Evolutionary conservation across 1,140 invertebrate genomes (phyloP).

Genomic region (Leucophenga varia): DNA sequence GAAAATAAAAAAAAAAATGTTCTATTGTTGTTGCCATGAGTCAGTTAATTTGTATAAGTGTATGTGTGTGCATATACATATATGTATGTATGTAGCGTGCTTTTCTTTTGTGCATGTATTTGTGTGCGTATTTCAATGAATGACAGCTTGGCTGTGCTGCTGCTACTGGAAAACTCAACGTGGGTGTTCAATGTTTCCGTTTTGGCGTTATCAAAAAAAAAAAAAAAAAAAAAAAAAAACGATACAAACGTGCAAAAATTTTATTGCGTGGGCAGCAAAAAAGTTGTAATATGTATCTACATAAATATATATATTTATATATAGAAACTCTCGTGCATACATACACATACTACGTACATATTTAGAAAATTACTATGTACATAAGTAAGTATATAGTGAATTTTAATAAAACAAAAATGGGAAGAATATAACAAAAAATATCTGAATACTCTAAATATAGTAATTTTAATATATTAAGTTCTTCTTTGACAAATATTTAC

Average conservation of each 20-base stretch:
- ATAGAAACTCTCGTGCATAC: neutral
- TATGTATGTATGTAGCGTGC: constrained; percentile 4
- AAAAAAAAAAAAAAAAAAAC: too few relatives aligned
- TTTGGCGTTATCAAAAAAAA: constrained; percentile 44
- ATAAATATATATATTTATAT: constrained; percentile 16
- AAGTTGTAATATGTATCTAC: neutral
- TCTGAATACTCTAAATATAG: too few relatives aligned
- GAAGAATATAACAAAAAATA: too few relatives aligned
- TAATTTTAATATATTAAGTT: too few relatives aligned
- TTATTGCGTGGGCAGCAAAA: too few relatives aligned
- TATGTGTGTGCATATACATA: constrained; percentile 3
- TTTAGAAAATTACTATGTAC: too few relatives aligned
- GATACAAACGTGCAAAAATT: too few relatives aligned
- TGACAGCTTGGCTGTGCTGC: neutral
- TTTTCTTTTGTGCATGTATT: constrained; percentile 1
- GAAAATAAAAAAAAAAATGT: too few relatives aligned
- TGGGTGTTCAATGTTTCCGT: constrained; percentile 43
- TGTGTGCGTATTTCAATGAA: too few relatives aligned
- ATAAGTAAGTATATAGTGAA: neutral
- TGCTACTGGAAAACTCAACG: constrained; percentile 22
- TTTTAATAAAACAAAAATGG: neutral
- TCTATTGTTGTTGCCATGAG: too few relatives aligned
- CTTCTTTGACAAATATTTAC: too few relatives aligned
- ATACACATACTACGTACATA: constrained; percentile 5
- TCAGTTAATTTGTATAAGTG: too few relatives aligned